Evolutionary conservation across 2,888 invertebrate genomes (phyloP).

Genomic region (Cremastinae sp.): DNA sequence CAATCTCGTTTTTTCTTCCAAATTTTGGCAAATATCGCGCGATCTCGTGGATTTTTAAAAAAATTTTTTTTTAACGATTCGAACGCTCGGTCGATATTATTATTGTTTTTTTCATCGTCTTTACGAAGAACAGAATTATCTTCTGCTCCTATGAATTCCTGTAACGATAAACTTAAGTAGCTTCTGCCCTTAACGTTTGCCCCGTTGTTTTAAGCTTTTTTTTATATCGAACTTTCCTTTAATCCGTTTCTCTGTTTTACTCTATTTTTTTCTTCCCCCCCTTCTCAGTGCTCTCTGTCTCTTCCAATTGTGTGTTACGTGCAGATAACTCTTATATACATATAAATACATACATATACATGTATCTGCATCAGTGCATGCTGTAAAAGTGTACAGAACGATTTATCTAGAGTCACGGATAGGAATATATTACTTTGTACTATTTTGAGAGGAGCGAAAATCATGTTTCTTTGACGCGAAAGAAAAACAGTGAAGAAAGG

Average conservation of each 20-base stretch:
- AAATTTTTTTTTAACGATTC: too few relatives aligned
- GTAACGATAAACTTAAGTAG: conserved; percentile 2
- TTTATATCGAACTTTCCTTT: conserved; percentile 13
- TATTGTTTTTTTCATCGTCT: too few relatives aligned
- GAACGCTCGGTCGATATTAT: too few relatives aligned
- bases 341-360: conserved; percentile 9
- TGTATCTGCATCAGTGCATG: conserved; percentile 46
- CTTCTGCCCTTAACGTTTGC: conserved; percentile 42
- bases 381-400: conserved; percentile 60
- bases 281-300: conserved; percentile 43
- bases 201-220: conserved; percentile 45
- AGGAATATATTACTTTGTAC: conserved; percentile 56
- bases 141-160: background rate
- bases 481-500: conserved; percentile 39
- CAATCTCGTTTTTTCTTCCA: too few relatives aligned
- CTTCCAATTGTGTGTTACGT: conserved; percentile 46
- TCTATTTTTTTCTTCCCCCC: background rate
- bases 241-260: conserved; percentile 20
- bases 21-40: too few relatives aligned
- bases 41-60: too few relatives aligned
- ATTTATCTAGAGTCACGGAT: conserved; percentile 58
- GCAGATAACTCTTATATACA: conserved; percentile 44
- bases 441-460: conserved; percentile 43
- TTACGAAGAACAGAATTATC: too few relatives aligned
- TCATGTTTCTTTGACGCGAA: conserved; percentile 42